Base-by-base conservation (phyloP, 2,888 invertebrate genomes). In the Eupithecia insigniata region DNA sequence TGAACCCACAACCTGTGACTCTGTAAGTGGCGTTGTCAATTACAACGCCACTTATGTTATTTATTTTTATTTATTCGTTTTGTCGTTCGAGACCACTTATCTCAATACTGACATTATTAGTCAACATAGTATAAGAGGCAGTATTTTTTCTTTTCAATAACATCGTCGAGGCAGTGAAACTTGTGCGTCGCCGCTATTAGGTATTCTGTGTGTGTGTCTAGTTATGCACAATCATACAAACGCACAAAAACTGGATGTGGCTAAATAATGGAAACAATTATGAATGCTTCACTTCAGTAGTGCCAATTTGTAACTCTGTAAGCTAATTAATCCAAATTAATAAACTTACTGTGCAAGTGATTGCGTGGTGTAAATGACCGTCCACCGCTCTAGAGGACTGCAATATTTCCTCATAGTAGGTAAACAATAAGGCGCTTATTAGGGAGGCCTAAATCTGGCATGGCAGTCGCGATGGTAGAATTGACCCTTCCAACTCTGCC, bases 171-270 rank as follows among this genome's bases (percentile, higher is more conserved):
- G 22, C 51, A 32, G 36, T 62, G 62, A 22, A 34, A 32, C 34
- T n/a, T 36, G 1, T 22, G 1, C n/a, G 30, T 8, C 32, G 12
- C 18, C 2, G 7, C 1, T n/a, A n/a, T n/a, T n/a, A 18, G 43
- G 2, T 43, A n/a, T n/a, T n/a, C 7, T n/a, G n/a, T 43, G 43
- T 43, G 43, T 43, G 39, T 43, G 36, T 58, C 60, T 34, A n/a
- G 65, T 68, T 36, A 68, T 66, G 55, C 62, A 70, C 62, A 39
- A 55, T 51, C n/a, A 65, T 46, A 64, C 5, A 71, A 66, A 51
- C 43, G 14, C 51, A 39, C 62, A 70, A 60, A 68, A 70, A 64
- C 10, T 55, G 26, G 67, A 67, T 46, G 32, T 46, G 28, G n/a
- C 16, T 46, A 65, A 70, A 67, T 58, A 67, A 55, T 34, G 67